Base-by-base conservation (phyloP, 2,888 invertebrate genomes). In the Parnassius mnemosyne region DNA sequence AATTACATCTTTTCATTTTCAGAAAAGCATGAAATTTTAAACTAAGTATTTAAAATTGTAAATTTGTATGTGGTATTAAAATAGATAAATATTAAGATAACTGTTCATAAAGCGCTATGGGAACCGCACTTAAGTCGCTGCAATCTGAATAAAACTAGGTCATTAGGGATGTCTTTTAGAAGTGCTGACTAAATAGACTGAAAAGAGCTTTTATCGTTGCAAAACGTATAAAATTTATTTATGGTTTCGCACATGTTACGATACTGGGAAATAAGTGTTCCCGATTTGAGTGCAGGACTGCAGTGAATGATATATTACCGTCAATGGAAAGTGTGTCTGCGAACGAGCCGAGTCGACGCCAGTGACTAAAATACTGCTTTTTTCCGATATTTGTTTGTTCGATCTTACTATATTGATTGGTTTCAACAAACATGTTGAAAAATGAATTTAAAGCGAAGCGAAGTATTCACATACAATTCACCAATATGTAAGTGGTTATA, bases 271-370 rank as follows among this genome's bases (percentile, higher is more conserved):
- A 50, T 43, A 42, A 50, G 11, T 46, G 52, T 16, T 43, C 44
- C 20, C 43, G 13, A 52, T 53, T 65, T 61, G 42, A 57, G 59
- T 60, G 34, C 55, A 51, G 25, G 53, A 25, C n/a, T 56, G 50
- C 44, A 16, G 50, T 12, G 59, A 10, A 62, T 46, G 57, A 59
- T 57, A 41, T 72, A 73, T 71, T 77, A 78, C 85, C 82, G 87
- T 89, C 90, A 88, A 88, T 87, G 87, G 84, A 84, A 86, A 86
- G 82, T 83, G 84, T 85, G 87, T 87, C 92, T 87, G 83, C 73
- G 72, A 67, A 78, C 82, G 81, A 90, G 92, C 85, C 90, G 81
- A 71, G 77, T 79, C 78, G 92, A 82, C 92, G 92, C 83, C 81
- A 71, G 25, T 25, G 49, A 60, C 61, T 53, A 46, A 59, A 47